Evolutionary conservation across 1,140 invertebrate species (phyloP).

Genomic region (Macrosteles quadrilineatus): DNA sequence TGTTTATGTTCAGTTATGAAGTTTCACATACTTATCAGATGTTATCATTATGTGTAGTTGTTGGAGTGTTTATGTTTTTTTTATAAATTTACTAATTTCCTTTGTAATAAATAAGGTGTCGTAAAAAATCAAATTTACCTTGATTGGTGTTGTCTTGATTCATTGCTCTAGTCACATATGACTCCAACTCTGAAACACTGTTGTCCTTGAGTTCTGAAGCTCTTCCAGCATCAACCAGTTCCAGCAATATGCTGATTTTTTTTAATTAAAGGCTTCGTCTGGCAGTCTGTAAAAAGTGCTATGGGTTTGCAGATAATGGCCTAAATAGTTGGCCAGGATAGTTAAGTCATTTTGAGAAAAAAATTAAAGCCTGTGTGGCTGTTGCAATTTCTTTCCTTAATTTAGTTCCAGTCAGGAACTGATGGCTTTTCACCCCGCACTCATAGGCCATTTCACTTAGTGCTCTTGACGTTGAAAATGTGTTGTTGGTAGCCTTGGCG

Average conservation of each 20-base stretch:
- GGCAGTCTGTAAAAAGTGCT: constrained; percentile 1
- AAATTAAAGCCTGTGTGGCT: not conserved
- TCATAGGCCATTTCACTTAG: not conserved
- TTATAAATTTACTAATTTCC: too few species aligned
- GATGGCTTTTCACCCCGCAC: not conserved
- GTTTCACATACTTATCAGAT: too few species aligned
- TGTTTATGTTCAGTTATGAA: too few species aligned
- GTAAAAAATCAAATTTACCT: too few species aligned
- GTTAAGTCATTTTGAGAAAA: not conserved
- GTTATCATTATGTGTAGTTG: too few species aligned
- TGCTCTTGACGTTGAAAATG: not conserved
- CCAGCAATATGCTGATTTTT: not conserved
- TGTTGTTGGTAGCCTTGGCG: not conserved
- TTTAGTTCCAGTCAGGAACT: not conserved
- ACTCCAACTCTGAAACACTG: not conserved
- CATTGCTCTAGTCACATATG: not conserved
- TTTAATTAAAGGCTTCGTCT: not conserved
- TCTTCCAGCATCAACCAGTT: not conserved
- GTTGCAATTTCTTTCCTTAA: not conserved
- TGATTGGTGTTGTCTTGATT: too few species aligned
- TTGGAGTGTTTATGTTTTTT: too few species aligned
- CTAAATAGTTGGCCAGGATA: not conserved
- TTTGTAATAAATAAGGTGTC: too few species aligned
- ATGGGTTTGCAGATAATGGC: not conserved
- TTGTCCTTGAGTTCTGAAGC: not conserved